phyloP scores from a whole-genome alignment of 37 sponge, comb jelly and placozoan species.

The Hormiphora californensis region DNA sequence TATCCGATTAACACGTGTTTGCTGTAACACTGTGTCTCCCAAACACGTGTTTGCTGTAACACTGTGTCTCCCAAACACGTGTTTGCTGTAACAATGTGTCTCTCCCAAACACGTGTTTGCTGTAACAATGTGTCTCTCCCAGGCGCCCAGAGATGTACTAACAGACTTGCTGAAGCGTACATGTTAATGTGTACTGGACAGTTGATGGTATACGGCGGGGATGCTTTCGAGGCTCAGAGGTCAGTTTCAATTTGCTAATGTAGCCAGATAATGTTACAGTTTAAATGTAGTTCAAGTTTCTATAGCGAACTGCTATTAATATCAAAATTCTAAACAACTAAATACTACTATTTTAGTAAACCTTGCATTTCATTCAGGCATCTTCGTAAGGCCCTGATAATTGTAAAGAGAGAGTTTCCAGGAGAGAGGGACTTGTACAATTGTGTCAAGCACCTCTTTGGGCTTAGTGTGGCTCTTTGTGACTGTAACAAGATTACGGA shows the following conservation, averaged over 20 bases:
- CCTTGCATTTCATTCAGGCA: neutral
- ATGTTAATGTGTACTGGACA: slow-evolving; percentile 12
- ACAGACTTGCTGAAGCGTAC: slow-evolving; percentile 3
- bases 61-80: too few species aligned
- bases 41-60: too few species aligned
- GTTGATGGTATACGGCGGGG: slow-evolving; percentile 10
- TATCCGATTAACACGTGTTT: too few species aligned
- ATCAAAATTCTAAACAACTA: too few species aligned
- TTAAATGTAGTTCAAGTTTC: neutral
- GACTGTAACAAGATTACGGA: slow-evolving; percentile 10
- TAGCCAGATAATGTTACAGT: neutral
- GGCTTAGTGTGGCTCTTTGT: slow-evolving; percentile 18
- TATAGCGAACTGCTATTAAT: too few species aligned
- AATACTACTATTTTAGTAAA: too few species aligned
- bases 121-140: too few species aligned
- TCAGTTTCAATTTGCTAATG: neutral
- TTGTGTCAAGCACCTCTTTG: slow-evolving; percentile 1
- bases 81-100: too few species aligned
- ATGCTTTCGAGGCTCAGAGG: slow-evolving; percentile 28
- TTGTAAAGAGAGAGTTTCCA: neutral
- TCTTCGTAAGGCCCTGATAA: neutral
- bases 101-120: too few species aligned
- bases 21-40: too few species aligned
- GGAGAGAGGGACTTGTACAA: neutral
- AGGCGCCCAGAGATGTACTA: neutral